Evolutionary conservation across 2,113 vertebrate genomes (phyloP).

Genomic region (Salvelinus fontinalis): DNA sequence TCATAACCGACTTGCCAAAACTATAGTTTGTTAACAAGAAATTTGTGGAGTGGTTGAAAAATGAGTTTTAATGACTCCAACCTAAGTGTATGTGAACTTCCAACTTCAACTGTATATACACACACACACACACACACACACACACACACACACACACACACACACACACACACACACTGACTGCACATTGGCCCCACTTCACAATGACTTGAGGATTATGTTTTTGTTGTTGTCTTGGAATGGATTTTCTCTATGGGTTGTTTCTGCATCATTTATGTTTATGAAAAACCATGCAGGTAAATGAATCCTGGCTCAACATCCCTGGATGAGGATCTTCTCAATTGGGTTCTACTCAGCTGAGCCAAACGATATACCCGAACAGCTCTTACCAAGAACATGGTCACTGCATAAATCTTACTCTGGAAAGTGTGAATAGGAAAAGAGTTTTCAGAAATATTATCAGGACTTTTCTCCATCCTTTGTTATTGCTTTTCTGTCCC

Average conservation of each 20-base stretch:
- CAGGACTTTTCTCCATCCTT: background rate
- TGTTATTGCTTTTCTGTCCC: background rate
- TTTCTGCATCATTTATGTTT: constrained; percentile 13
- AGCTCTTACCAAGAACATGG: background rate
- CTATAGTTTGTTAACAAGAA: no score
- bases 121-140: no score
- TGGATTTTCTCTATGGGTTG: constrained; percentile 17
- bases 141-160: no score
- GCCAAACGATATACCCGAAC: background rate
- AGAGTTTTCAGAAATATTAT: background rate
- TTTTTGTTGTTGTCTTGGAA: constrained; percentile 9
- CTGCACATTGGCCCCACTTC: background rate
- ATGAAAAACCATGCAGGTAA: no score
- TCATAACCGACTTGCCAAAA: no score
- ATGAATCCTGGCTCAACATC: no score
- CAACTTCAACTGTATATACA: no score
- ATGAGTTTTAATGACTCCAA: no score
- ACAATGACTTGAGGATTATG: constrained; percentile 11
- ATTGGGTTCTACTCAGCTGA: background rate
- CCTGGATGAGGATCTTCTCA: background rate
- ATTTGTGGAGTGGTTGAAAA: no score
- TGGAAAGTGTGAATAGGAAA: background rate
- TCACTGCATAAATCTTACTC: background rate
- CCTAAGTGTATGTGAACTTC: no score
- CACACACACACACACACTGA: no score